These are phyloP conservation scores for Aurelia sp. DNA, from an alignment of 30 jellyfish, hydroid and myxozoan species.

Conservation along the genomic window DNA sequence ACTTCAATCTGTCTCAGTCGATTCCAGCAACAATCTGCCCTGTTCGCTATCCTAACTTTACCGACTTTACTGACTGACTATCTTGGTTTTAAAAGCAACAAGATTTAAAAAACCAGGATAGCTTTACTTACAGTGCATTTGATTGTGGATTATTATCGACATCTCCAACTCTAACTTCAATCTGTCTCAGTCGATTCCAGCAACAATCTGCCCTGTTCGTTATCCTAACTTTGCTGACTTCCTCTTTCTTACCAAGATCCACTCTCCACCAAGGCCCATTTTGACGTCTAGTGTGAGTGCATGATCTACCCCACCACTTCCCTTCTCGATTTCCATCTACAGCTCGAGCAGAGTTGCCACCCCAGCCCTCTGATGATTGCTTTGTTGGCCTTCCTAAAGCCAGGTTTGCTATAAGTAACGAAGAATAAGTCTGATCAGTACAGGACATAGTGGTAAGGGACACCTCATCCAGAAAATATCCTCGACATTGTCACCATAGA, in stretches of 20 bases:
- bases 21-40: constrained; percentile 10
- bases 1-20: constrained; percentile 1
- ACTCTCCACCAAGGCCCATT: constrained; percentile 39
- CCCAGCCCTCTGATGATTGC: constrained; percentile 1
- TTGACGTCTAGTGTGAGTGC: constrained; percentile 1
- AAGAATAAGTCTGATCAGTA: background rate
- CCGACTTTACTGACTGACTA: background rate
- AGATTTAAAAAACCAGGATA: too few relatives aligned
- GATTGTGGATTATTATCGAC: constrained; percentile 7
- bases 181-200: background rate
- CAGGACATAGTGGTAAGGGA: too few relatives aligned
- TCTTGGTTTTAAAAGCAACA: too few relatives aligned
- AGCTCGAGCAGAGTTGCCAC: constrained; percentile 4
- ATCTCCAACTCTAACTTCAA: constrained; percentile 28
- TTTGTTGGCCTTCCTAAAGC: constrained; percentile 18
- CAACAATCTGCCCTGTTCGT: constrained; percentile 8
- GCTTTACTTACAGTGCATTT: constrained; percentile 5
- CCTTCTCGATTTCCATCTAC: constrained; percentile 9
- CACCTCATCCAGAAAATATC: too few relatives aligned
- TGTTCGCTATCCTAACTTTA: constrained; percentile 16
- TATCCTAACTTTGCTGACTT: constrained; percentile 23
- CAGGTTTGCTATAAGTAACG: background rate
- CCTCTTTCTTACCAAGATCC: background rate
- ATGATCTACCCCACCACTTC: background rate
- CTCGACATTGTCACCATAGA: too few relatives aligned